phyloP scores from a whole-genome alignment of 1,140 invertebrate species.

The Drosophila navojoa region DNA sequence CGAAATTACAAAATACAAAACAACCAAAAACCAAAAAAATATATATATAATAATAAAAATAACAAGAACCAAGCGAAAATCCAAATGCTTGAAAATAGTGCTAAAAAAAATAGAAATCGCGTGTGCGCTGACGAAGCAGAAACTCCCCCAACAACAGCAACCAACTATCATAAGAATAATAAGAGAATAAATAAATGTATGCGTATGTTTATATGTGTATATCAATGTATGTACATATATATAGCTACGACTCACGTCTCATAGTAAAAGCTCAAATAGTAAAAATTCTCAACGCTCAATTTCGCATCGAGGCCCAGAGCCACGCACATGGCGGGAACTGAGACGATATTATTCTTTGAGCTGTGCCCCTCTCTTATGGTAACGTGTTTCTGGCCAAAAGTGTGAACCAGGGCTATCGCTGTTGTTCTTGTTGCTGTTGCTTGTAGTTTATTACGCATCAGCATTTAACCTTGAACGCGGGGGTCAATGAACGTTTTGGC shows the following conservation, averaged over 20 bases:
- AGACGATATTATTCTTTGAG: constrained; percentile 15
- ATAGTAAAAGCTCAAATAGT: constrained; percentile 38
- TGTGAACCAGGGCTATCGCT: constrained; percentile 64
- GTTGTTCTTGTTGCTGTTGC: constrained; percentile 45
- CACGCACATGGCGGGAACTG: constrained; percentile 65
- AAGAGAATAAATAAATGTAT: background rate
- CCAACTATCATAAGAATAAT: background rate
- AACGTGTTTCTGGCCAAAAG: constrained; percentile 61
- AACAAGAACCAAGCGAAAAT: constrained; percentile 16
- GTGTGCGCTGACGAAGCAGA: constrained; percentile 74
- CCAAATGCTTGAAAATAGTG: constrained; percentile 28
- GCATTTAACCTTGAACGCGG: constrained; percentile 72
- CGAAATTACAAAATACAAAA: constrained; percentile 63
- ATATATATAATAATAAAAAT: background rate
- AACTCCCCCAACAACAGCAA: constrained; percentile 37
- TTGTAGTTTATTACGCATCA: constrained; percentile 73
- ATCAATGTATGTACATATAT: background rate
- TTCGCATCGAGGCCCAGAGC: constrained; percentile 16
- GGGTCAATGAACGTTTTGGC: constrained; percentile 78
- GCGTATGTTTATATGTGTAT: constrained; percentile 5
- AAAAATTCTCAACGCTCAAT: constrained; percentile 42
- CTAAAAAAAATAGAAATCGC: constrained; percentile 54
- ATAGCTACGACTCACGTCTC: constrained; percentile 19
- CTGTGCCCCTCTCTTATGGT: constrained; percentile 22
- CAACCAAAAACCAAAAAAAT: constrained; percentile 3